Evolutionary conservation across 1,140 invertebrate genomes (phyloP).

Genomic region (Tyrophagus putrescentiae): DNA sequence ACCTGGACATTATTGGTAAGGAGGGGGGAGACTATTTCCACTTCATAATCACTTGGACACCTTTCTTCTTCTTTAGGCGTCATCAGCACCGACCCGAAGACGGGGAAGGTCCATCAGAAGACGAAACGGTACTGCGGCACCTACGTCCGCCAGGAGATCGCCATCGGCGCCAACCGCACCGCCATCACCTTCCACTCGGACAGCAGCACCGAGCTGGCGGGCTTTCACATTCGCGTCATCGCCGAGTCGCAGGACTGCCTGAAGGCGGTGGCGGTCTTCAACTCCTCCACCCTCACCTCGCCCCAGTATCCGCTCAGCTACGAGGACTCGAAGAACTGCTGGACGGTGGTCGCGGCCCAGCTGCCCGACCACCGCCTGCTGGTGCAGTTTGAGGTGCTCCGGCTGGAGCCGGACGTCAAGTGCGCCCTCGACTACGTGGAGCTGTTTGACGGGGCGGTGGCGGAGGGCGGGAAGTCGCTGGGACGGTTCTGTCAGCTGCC

Average conservation of each 20-base stretch:
- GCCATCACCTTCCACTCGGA: constrained; percentile 25
- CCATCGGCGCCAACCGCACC: constrained; percentile 21
- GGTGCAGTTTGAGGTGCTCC: constrained; percentile 50
- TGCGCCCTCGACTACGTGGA: constrained; percentile 26
- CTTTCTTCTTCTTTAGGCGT: too few species aligned
- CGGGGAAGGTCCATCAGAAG: neutral
- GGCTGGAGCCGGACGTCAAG: constrained; percentile 38
- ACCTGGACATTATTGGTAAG: constrained; percentile 19
- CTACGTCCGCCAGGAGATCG: constrained; percentile 20
- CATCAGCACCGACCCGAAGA: neutral
- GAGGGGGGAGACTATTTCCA: neutral
- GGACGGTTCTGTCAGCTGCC: constrained; percentile 21
- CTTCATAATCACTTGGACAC: too few species aligned
- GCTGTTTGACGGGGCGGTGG: constrained; percentile 23
- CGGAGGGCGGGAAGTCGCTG: constrained; percentile 8
- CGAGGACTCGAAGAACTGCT: constrained; percentile 50
- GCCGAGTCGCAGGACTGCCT: constrained; percentile 22
- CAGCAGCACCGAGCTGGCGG: constrained; percentile 22
- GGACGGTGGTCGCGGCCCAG: constrained; percentile 43
- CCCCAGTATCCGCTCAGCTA: constrained; percentile 52
- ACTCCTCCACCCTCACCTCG: constrained; percentile 38
- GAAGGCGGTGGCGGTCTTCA: constrained; percentile 8
- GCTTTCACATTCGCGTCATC: constrained; percentile 25
- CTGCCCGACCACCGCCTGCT: constrained; percentile 43
- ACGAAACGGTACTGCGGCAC: constrained; percentile 23